Evolutionary conservation across 2,797 vertebrate species (phyloP).

Genomic region (Chanos chanos): DNA sequence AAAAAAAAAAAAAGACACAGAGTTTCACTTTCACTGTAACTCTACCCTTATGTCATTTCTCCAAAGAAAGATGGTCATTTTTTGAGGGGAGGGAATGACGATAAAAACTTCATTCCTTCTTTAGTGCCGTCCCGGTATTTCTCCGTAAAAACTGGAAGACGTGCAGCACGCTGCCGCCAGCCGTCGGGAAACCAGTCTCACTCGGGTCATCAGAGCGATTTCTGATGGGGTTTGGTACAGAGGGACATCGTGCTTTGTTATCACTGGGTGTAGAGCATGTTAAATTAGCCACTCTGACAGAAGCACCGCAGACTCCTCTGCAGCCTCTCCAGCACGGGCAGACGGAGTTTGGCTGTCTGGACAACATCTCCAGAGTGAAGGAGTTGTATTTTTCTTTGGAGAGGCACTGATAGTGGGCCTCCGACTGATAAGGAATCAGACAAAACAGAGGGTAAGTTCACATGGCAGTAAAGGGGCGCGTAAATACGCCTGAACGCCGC

Average conservation of each 20-base stretch:
- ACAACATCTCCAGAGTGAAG: constrained; percentile 40
- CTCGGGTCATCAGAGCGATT: no score
- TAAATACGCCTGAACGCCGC: constrained; percentile 14
- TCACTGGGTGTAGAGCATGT: constrained; percentile 32
- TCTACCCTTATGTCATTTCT: no score
- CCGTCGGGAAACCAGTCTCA: no score
- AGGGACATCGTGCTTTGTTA: constrained; percentile 29
- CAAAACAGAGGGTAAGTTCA: constrained; percentile 5
- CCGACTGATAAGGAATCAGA: constrained; percentile 35
- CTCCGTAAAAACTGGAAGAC: no score
- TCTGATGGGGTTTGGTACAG: constrained; percentile 15
- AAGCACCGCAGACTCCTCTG: constrained; percentile 32
- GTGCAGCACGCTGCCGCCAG: no score
- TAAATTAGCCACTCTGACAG: constrained; percentile 35
- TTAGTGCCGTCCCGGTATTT: no score
- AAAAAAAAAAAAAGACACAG: no score
- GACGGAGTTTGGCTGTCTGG: constrained; percentile 41
- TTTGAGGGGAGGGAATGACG: no score
- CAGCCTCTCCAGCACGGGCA: constrained; percentile 26
- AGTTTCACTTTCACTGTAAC: no score
- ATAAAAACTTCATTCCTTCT: no score
- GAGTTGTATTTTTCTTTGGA: constrained; percentile 30
- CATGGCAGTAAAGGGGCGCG: constrained; percentile 4
- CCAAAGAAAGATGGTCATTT: no score
- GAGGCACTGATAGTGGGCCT: constrained; percentile 28